Evolutionary conservation across 2,113 vertebrate species (phyloP).

Genomic region (Eolophus roseicapilla): DNA sequence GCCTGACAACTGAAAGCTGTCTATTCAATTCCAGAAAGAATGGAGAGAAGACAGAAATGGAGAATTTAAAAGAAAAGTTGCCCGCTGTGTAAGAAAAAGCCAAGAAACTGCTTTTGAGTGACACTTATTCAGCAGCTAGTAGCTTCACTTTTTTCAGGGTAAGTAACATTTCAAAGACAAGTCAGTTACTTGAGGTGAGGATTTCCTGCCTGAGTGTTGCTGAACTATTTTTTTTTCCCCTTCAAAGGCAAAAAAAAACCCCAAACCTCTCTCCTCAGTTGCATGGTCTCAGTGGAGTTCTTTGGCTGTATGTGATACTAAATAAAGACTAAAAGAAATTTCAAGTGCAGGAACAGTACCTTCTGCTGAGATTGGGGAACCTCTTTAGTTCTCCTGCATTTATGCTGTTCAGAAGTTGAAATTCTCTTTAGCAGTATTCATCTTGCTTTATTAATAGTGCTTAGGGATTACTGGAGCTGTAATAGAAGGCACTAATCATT

Average conservation of each 20-base stretch:
- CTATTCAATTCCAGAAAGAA: constrained; percentile 87
- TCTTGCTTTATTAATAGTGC: neutral
- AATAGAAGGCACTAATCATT: neutral
- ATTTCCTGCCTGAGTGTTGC: constrained; percentile 3
- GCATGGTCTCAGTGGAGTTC: neutral
- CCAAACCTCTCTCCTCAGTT: neutral
- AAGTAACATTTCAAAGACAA: constrained; percentile 61
- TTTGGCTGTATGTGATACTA: neutral
- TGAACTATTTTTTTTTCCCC: neutral
- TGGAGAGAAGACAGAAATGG: constrained; percentile 99
- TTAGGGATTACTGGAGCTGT: neutral
- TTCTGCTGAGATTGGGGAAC: neutral
- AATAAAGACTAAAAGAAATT: neutral
- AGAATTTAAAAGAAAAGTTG: constrained; percentile 99
- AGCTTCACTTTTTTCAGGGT: constrained; percentile 97
- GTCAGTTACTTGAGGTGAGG: neutral
- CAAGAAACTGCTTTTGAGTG: constrained; percentile 99
- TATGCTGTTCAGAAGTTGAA: neutral
- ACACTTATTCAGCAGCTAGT: constrained; percentile 86
- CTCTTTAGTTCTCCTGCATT: neutral
- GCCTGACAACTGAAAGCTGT: constrained; percentile 44
- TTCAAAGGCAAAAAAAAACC: neutral
- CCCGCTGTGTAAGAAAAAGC: constrained; percentile 99
- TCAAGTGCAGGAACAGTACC: neutral
- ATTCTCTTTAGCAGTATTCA: neutral